Conservation (phyloP, 2,113 vertebrate species). For the Panthera tigris region DNA sequence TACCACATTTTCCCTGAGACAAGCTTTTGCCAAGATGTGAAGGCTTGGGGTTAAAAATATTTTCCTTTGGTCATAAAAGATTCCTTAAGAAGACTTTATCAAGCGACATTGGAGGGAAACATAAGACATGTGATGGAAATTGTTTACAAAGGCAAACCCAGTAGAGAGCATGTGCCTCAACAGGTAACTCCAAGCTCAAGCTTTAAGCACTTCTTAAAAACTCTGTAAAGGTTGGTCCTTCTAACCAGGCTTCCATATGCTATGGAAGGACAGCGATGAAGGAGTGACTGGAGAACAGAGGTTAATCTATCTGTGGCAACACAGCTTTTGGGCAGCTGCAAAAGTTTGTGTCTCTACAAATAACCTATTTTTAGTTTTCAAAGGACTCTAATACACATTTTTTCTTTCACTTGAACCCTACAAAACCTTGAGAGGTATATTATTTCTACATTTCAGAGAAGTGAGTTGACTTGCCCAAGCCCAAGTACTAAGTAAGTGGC, state of each 20-base stretch:
- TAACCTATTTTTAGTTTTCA: constrained; percentile 20
- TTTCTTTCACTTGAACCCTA: not conserved
- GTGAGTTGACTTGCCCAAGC: not conserved
- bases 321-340: not conserved
- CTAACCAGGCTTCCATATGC: not conserved
- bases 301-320: not conserved
- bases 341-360: not conserved
- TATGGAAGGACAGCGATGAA: not conserved
- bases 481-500: not conserved
- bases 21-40: not conserved
- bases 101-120: not conserved
- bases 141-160: not conserved
- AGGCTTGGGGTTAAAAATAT: not conserved
- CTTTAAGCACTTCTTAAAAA: not conserved
- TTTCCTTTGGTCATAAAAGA: not conserved
- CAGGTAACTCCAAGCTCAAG: not conserved
- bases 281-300: not conserved
- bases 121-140: not conserved
- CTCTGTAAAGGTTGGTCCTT: not conserved
- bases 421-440: not conserved
- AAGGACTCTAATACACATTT: not conserved
- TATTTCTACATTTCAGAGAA: not conserved
- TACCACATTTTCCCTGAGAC: not conserved
- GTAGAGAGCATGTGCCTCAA: not conserved
- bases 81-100: not conserved